Base-by-base conservation (phyloP, 2,113 vertebrate species). In the Chionodraco myersi region DNA sequence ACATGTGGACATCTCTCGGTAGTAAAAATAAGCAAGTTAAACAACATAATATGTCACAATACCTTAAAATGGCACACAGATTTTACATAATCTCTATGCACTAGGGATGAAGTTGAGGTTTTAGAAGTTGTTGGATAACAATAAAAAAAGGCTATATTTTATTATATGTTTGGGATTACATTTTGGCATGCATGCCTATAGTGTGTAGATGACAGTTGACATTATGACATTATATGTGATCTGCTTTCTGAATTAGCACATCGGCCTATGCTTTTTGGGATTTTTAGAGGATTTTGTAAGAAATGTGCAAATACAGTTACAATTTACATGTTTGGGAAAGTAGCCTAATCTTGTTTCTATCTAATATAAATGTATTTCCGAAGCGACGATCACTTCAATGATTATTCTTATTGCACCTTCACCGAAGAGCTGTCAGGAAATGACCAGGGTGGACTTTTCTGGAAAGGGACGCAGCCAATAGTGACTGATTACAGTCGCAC, bases 401-500 rank as follows among this genome's bases (percentile, higher is more conserved):
- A 41, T 41, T 41, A 6, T 41, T 41, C 7, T 7, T 41, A 1
- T 41, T 13, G 13, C 26, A 34, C 15, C 15, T 30, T 11, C 18
- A n/a, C 18, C 8, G 10, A 41, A 21, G 18, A 49, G 18, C 23
- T 47, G 6, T n/a, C 44, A 78, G 75, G 54, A 26, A 48, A n/a
- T 21, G 36, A n/a, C 53, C 26, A 41, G 16, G 26, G 45, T n/a
- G 48, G 1, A 13, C 1, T n/a, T 15, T 21, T n/a, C 1, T 2
- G 54, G 30, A 83, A 58, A 23, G 68, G 70, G n/a, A 77, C 69
- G 73, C 56, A 18, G 80, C 62, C 70, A 10, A 48, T 0, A 1
- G 34, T 44, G 11, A 11, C 12, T 41, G 13, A 30, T 30, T 6
- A 16, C 5, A 52, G 30, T 58, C 8, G 16, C 41, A 60, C 58